phyloP scores from a whole-genome alignment of 2,888 invertebrate species.

The Campoletis raptor region DNA sequence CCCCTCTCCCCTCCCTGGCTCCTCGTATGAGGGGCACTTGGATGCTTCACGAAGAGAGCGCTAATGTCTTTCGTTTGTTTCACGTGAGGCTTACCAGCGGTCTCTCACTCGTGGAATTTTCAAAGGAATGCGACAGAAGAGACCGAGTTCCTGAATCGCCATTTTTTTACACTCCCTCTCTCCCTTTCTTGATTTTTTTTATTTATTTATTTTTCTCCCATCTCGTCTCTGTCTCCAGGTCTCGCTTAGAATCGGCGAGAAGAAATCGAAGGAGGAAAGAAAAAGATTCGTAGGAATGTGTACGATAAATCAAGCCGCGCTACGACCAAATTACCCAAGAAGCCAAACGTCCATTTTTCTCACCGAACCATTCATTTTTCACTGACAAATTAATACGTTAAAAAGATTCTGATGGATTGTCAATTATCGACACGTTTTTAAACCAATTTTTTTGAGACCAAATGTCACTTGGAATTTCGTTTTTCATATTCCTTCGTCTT shows the following conservation, averaged over 20 bases:
- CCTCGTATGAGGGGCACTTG: conserved; percentile 38
- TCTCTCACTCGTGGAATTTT: conserved; percentile 65
- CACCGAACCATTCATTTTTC: conserved; percentile 34
- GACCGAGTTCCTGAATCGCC: conserved; percentile 66
- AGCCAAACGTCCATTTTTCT: conserved; percentile 20
- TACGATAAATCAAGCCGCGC: conserved; percentile 56
- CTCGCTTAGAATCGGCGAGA: conserved; percentile 24
- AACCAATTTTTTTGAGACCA: background rate
- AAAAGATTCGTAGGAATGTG: conserved; percentile 46
- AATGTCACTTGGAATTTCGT: background rate
- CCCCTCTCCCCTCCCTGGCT: too few species aligned
- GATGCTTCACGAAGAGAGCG: conserved; percentile 56
- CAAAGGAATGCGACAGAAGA: conserved; percentile 68
- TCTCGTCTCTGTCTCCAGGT: background rate
- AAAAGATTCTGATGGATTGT: background rate
- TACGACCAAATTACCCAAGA: conserved; percentile 20
- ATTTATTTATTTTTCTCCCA: conserved; percentile 4
- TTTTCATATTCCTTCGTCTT: background rate
- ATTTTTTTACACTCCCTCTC: conserved; percentile 34
- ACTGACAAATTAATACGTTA: conserved; percentile 59
- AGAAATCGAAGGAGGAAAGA: conserved; percentile 8
- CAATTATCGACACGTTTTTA: conserved; percentile 8
- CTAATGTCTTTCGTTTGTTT: conserved; percentile 74
- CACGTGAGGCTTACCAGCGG: conserved; percentile 39
- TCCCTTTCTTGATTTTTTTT: background rate